phyloP scores from a whole-genome alignment of 2,797 vertebrate species.

The Manis pentadactyla region DNA sequence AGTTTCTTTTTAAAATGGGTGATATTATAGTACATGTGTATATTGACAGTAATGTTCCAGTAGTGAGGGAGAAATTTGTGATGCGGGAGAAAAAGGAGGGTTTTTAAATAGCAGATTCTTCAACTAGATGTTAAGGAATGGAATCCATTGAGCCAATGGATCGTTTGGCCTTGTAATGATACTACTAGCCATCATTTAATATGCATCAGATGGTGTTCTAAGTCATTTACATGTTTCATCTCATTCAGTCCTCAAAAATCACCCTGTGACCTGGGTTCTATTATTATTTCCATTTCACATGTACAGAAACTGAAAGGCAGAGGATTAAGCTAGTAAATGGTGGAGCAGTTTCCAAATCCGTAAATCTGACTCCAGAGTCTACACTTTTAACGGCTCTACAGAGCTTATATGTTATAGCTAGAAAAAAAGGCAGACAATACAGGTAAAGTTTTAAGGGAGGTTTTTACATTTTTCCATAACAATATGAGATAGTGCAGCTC shows the following conservation, averaged over 20 bases:
- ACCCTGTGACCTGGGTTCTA: not conserved
- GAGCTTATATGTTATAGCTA: not conserved
- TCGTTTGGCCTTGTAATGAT: not conserved
- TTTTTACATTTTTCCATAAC: not conserved
- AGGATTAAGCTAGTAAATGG: not conserved
- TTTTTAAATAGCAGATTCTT: not conserved
- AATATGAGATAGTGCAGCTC: not conserved
- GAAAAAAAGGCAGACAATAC: not conserved
- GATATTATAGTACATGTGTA: not conserved
- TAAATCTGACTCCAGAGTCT: not conserved
- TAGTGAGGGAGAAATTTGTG: not conserved
- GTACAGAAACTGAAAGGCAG: not conserved
- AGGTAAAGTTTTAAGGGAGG: not conserved
- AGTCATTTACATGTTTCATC: not conserved
- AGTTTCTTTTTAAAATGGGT: not conserved
- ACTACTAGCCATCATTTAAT: not conserved
- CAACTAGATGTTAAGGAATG: not conserved
- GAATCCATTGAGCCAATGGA: not conserved
- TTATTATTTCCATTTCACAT: not conserved
- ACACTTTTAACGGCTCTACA: not conserved
- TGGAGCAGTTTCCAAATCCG: not conserved
- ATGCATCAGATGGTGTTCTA: not conserved
- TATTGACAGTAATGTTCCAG: not conserved
- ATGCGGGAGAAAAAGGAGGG: not conserved
- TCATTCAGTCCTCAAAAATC: conserved; percentile 5